phyloP scores from a whole-genome alignment of 2,113 vertebrate genomes.

The Bos taurus region ARS-UCD2.0 NC_037329.1:42701001-42701500 shows the following conservation, averaged over 20 bases:
- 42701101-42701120: background rate
- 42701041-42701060: background rate
- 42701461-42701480: background rate
- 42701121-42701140: background rate
- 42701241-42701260: constrained; percentile 4
- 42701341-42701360: background rate
- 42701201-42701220: background rate
- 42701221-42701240: background rate
- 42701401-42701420: background rate
- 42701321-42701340: background rate
- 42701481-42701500: background rate
- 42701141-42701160: background rate
- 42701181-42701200: background rate
- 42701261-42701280: background rate
- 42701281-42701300: background rate
- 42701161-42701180: background rate
- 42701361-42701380: background rate
- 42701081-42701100: background rate
- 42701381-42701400: background rate
- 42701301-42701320: background rate
- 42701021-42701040: background rate
- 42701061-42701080: background rate
- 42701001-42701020: constrained; percentile 1
- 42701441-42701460: constrained; percentile 35
- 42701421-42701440: constrained; percentile 28